Base-by-base conservation (phyloP, 1,140 invertebrate species). In the Zaprionus gabonicus region DNA sequence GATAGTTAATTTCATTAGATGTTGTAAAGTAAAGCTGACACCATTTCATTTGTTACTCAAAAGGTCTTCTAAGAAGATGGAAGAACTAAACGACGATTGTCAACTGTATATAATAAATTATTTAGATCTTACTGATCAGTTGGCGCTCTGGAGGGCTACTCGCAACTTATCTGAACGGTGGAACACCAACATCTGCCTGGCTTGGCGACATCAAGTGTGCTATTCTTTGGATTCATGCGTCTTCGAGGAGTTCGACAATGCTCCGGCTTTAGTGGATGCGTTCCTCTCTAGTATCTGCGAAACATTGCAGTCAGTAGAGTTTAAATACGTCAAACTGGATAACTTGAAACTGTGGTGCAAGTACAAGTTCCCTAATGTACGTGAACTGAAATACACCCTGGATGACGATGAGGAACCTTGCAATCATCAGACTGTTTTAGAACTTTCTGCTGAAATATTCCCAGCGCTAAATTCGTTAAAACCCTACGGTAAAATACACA, bases 41-140 rank as follows among this genome's bases (percentile, higher is more conserved):
- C 6, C 7, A 46, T 10, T 46, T 46, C 6, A 17, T 46, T 17
- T 1, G 2, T 7, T 15, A 41, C n/a, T 41, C 15, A 1, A n/a
- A 17, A 9, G n/a, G 7, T 20, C 6, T 9, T 17, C 6, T 17
- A 46, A 46, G 7, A 46, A 0, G 6, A 9, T 46, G 41, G 41
- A 46, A 46, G 0, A 7, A 9, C 41, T 46, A 3, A 46, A 46
- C n/a, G 41, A 74, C 15, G 70, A 72, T 58, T 58, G 62, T 20
- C 70, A 72, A 20, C 15, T 66, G 41, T 4, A 15, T 1, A 59
- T 72, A 12, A 49, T 72, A 2, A 31, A 12, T 4, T 31, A 58
- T 66, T 58, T 72, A 28, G 5, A 38, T 12, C 3, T 72, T 0
- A 7, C 17, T 3, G 63, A 66, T 15, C 71, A 74, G 38, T 9